Evolutionary conservation across 2,113 vertebrate genomes (phyloP).

Genomic region (Mesitornis unicolor): DNA sequence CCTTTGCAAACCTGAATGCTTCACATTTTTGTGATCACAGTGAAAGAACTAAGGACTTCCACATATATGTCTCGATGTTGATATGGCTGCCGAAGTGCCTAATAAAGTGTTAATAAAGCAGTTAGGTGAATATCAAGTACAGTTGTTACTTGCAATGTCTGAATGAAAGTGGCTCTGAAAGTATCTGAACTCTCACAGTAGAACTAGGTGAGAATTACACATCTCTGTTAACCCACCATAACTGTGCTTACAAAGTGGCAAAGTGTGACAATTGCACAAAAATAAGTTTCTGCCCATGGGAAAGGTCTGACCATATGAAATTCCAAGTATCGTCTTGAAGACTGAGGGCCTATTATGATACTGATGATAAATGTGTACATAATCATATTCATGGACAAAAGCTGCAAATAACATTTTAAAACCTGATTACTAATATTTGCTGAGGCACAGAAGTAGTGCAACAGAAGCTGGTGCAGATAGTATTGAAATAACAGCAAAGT

Average conservation of each 20-base stretch:
- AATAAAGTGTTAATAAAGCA: neutral
- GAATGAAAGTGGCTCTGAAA: neutral
- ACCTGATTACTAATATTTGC: neutral
- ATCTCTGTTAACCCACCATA: neutral
- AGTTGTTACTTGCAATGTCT: neutral
- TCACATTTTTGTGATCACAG: neutral
- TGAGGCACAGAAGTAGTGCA: neutral
- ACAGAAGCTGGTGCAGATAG: neutral
- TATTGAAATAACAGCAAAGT: neutral
- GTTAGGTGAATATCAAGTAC: neutral
- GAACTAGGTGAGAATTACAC: neutral
- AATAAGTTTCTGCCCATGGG: neutral
- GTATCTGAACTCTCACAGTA: neutral
- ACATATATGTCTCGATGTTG: neutral
- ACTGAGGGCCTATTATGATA: neutral
- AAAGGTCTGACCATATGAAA: neutral
- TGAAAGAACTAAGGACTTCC: neutral
- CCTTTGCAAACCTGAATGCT: neutral
- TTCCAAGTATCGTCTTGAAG: neutral
- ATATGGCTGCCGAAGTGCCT: neutral
- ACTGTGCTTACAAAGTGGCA: neutral
- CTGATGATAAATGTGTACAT: neutral
- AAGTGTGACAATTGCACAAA: neutral
- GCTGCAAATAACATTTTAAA: neutral
- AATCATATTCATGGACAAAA: neutral